phyloP scores from a whole-genome alignment of 1,140 invertebrate species.

The Melanaphis sacchari region DNA sequence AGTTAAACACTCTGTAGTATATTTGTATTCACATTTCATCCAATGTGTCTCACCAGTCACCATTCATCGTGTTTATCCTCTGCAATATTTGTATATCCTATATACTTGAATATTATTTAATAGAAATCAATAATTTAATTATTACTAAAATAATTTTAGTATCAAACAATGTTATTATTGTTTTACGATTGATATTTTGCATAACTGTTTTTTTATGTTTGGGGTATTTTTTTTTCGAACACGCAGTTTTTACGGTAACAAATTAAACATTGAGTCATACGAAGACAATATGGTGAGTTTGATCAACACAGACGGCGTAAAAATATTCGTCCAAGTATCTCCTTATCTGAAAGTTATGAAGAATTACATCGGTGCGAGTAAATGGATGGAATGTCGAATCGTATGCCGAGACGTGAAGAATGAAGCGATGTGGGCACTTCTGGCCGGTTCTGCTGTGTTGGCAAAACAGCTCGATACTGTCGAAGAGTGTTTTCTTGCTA shows the following conservation, averaged over 20 bases:
- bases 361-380: conserved; percentile 76
- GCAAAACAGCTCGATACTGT: conserved; percentile 81
- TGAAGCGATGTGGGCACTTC: conserved; percentile 85
- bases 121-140: not conserved
- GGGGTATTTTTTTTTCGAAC: not conserved
- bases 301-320: conserved; percentile 69
- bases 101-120: not conserved
- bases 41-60: not conserved
- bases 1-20: not conserved
- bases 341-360: conserved; percentile 75
- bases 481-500: conserved; percentile 92
- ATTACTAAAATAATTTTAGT: too few species aligned
- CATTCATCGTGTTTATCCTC: not conserved
- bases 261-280: conserved; percentile 29
- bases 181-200: not conserved
- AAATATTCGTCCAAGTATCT: conserved; percentile 71
- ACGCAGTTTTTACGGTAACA: conserved; percentile 34
- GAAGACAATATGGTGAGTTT: conserved; percentile 66
- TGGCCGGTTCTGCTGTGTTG: conserved; percentile 85
- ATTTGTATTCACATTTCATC: not conserved
- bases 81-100: not conserved
- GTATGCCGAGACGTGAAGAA: conserved; percentile 79
- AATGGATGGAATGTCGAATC: conserved; percentile 80
- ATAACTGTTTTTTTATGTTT: too few species aligned
- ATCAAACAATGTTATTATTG: too few species aligned